Evolutionary conservation across 1,140 invertebrate genomes (phyloP).

Genomic region (Bursaphelenchus mucronatus): DNA sequence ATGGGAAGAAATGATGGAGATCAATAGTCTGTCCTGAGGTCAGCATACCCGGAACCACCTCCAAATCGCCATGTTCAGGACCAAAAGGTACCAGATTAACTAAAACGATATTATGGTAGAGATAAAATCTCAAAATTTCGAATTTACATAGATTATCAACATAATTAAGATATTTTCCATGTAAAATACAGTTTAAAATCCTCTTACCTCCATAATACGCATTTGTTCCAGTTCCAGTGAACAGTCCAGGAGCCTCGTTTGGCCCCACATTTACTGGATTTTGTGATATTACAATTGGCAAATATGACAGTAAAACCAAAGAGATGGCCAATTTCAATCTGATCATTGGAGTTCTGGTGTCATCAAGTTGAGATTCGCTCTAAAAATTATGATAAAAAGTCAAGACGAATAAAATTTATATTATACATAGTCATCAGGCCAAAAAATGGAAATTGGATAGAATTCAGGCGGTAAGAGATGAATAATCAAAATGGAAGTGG

Average conservation of each 20-base stretch:
- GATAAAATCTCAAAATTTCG: background rate
- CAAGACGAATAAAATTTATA: too few relatives aligned
- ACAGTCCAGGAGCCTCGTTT: conserved; percentile 15
- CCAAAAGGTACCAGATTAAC: conserved; percentile 50
- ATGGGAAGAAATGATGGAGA: conserved; percentile 59
- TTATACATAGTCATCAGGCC: too few relatives aligned
- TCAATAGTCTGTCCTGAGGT: conserved; percentile 60
- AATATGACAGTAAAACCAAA: too few relatives aligned
- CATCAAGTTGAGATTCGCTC: too few relatives aligned
- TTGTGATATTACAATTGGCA: too few relatives aligned
- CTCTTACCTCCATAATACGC: conserved; percentile 38
- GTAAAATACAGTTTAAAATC: conserved; percentile 4
- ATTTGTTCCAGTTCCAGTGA: conserved; percentile 45
- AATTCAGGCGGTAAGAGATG: too few relatives aligned
- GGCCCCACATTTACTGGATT: background rate
- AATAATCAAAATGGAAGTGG: too few relatives aligned
- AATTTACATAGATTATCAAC: conserved; percentile 12
- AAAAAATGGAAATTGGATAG: too few relatives aligned
- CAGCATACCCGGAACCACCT: conserved; percentile 57
- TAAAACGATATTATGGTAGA: conserved; percentile 19
- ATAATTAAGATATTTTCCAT: background rate
- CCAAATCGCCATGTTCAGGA: conserved; percentile 49
- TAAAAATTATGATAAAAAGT: too few relatives aligned
- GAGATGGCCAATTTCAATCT: too few relatives aligned
- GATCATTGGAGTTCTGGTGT: too few relatives aligned